phyloP scores from a whole-genome alignment of 2,888 invertebrate genomes.

The Drosophila meridiana region DNA sequence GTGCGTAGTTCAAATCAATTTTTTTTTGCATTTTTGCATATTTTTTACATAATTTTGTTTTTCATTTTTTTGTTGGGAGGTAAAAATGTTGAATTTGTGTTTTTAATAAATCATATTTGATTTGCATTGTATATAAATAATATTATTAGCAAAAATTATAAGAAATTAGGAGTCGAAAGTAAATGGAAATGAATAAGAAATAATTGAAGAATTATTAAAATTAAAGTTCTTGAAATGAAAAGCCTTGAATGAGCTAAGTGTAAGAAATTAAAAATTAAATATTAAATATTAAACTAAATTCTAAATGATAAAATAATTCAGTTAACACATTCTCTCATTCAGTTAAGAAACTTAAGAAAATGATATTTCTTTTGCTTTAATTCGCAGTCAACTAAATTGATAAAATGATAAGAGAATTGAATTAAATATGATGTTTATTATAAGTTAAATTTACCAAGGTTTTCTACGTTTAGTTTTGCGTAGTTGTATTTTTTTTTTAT shows the following conservation, averaged over 20 bases:
- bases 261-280: background rate
- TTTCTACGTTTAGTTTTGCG: conserved; percentile 79
- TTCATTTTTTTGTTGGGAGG: conserved; percentile 47
- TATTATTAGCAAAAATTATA: conserved; percentile 41
- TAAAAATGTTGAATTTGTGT: conserved; percentile 70
- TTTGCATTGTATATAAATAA: conserved; percentile 51
- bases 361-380: conserved; percentile 26
- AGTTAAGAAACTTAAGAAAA: conserved; percentile 16
- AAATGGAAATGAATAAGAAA: conserved; percentile 17
- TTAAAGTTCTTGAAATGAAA: background rate
- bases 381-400: conserved; percentile 57
- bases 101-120: conserved; percentile 68
- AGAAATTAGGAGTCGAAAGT: conserved; percentile 20
- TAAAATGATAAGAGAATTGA: conserved; percentile 38
- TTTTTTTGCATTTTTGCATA: conserved; percentile 34
- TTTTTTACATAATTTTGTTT: conserved; percentile 20
- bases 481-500: conserved; percentile 22
- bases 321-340: conserved; percentile 55
- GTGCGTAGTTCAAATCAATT: conserved; percentile 44
- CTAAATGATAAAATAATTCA: conserved; percentile 9
- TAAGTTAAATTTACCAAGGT: conserved; percentile 81
- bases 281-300: background rate
- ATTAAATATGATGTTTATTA: conserved; percentile 43
- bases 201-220: background rate
- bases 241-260: conserved; percentile 35